These are phyloP conservation scores for Cinclus mexicanus DNA, from an alignment of 2,113 vertebrate genomes.

Conservation along the genomic window DNA sequence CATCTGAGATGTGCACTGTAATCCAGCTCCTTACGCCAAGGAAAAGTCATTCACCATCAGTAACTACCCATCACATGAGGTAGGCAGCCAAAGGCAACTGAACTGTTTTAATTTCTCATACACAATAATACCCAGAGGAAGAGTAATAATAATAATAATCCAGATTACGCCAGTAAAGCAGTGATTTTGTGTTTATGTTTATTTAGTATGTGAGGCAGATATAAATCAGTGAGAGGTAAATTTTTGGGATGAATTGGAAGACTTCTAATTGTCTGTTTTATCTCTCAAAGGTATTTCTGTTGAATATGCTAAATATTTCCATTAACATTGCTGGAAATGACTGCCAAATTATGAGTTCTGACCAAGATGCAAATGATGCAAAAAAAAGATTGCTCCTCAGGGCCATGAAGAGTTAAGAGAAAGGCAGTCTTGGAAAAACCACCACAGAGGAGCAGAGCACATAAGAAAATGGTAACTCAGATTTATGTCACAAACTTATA, in stretches of 20 bases:
- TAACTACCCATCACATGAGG: neutral
- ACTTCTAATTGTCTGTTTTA: neutral
- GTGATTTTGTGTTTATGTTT: neutral
- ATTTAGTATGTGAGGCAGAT: neutral
- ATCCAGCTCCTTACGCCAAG: neutral
- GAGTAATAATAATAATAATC: neutral
- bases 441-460: neutral
- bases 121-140: neutral
- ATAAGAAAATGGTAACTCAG: neutral
- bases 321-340: neutral
- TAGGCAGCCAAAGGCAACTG: neutral
- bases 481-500: neutral
- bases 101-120: neutral
- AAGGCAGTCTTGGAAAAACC: neutral
- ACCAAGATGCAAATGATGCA: neutral
- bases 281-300: neutral
- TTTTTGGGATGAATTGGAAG: neutral
- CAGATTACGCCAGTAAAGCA: neutral
- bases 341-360: neutral
- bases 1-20: neutral
- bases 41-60: neutral
- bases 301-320: neutral
- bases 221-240: neutral
- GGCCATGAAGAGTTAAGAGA: neutral
- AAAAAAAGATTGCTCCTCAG: neutral